Evolutionary conservation across 1,140 invertebrate species (phyloP).

Genomic region (Drosophila kurseongensis): DNA sequence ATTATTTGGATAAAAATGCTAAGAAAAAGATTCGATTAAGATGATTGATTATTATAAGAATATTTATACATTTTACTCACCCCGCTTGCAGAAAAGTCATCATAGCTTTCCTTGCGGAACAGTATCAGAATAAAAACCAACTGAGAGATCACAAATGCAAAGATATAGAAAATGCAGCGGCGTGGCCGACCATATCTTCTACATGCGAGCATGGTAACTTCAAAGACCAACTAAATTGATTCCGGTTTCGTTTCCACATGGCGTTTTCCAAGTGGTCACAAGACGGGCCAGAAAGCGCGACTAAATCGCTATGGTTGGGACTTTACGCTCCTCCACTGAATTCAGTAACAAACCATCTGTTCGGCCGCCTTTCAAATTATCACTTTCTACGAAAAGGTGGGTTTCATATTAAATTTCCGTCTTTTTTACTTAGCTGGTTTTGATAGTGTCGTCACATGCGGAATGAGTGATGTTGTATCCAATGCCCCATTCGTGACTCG

Average conservation of each 20-base stretch:
- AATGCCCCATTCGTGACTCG: conserved; percentile 17
- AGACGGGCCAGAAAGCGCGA: conserved; percentile 17
- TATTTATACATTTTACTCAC: conserved; percentile 12
- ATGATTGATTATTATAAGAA: too few species aligned
- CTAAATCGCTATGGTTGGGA: conserved; percentile 26
- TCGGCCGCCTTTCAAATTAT: conserved; percentile 3
- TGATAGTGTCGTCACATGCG: conserved; percentile 31
- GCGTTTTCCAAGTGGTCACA: conserved; percentile 1
- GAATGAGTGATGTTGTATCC: conserved; percentile 6
- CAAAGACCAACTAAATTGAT: conserved; percentile 19
- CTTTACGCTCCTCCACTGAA: conserved; percentile 4
- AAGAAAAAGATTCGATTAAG: too few species aligned
- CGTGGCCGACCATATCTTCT: conserved; percentile 6
- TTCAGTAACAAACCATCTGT: background rate
- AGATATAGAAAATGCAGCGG: conserved; percentile 9
- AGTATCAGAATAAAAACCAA: conserved; percentile 14
- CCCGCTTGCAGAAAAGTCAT: background rate
- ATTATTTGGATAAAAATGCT: background rate
- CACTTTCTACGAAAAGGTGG: background rate
- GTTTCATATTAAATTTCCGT: conserved; percentile 6
- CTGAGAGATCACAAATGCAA: conserved; percentile 30
- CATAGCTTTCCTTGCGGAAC: background rate
- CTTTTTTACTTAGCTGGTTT: background rate
- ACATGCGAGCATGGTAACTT: conserved; percentile 41
- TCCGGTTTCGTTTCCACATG: conserved; percentile 6